phyloP scores from a whole-genome alignment of 1,140 invertebrate genomes.

The Steinernema khuongi region DNA sequence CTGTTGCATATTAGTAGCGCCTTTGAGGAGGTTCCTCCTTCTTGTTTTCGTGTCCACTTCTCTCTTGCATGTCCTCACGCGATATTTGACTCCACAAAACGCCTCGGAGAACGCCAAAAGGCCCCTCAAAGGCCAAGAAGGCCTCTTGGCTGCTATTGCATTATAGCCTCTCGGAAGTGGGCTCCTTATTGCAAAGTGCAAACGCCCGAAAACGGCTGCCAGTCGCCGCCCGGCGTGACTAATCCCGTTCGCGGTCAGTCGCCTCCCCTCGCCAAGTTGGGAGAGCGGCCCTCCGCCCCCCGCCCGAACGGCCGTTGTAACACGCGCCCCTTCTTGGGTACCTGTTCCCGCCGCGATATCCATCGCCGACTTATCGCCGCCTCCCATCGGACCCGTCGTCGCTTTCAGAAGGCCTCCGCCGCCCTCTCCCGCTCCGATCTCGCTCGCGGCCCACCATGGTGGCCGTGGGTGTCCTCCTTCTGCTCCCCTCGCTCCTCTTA shows the following conservation, averaged over 20 bases:
- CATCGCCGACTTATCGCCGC: slow-evolving; percentile 7
- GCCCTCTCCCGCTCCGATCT: neutral
- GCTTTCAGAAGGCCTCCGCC: neutral
- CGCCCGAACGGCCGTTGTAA: neutral
- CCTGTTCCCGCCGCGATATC: neutral
- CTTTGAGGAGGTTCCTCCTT: too few relatives aligned
- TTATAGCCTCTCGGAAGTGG: neutral
- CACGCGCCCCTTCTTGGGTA: neutral
- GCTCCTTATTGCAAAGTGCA: neutral
- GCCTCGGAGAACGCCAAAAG: too few relatives aligned
- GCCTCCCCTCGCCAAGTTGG: too few relatives aligned
- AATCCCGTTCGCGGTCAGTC: slow-evolving; percentile 9
- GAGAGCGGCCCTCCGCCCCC: neutral
- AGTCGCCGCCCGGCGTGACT: neutral
- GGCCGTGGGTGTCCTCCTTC: slow-evolving; percentile 7
- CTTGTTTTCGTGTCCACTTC: too few relatives aligned
- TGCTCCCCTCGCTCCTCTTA: neutral
- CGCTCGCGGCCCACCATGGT: slow-evolving; percentile 7
- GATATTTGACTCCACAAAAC: too few relatives aligned
- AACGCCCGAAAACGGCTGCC: slow-evolving; percentile 3
- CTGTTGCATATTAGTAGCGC: too few relatives aligned
- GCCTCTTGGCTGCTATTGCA: neutral
- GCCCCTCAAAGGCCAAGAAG: too few relatives aligned
- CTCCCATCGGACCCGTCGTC: neutral
- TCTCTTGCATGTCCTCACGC: too few relatives aligned